Conservation (phyloP, 2,888 invertebrate genomes). For the Nomada goodeniana region DNA sequence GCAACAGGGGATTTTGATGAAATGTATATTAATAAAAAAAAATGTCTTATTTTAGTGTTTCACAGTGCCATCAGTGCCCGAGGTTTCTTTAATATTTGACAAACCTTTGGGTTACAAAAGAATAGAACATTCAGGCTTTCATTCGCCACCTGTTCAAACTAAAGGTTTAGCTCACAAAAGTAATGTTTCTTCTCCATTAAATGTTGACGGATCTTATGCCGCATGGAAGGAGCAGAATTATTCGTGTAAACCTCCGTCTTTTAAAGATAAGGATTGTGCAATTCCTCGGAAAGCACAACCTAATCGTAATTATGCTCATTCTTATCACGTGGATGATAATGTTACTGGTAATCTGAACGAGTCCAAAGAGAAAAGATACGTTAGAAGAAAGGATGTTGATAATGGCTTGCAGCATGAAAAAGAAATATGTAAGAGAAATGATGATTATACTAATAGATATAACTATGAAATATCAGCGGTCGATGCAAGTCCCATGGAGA, state of each 20-base stretch:
- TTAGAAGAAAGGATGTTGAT: conserved; percentile 1
- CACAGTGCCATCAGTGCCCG: conserved; percentile 77
- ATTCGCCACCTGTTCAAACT: conserved; percentile 11
- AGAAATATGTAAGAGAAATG: conserved; percentile 11
- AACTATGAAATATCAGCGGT: background rate
- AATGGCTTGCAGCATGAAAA: conserved; percentile 9
- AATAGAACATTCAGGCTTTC: conserved; percentile 25
- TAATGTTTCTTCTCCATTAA: conserved; percentile 42
- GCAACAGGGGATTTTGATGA: background rate
- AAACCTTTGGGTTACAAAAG: conserved; percentile 57
- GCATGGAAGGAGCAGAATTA: conserved; percentile 77
- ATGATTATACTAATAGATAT: background rate
- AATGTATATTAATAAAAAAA: background rate
- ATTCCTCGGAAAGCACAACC: conserved; percentile 9
- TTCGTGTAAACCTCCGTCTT: conserved; percentile 35
- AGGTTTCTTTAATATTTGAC: conserved; percentile 79
- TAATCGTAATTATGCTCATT: conserved; percentile 15
- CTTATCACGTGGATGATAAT: conserved; percentile 1
- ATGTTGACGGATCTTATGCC: conserved; percentile 72
- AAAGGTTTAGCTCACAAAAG: conserved; percentile 17
- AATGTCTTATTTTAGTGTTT: conserved; percentile 67
- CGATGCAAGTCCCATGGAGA: background rate
- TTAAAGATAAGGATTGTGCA: conserved; percentile 4
- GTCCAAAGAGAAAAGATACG: conserved; percentile 1
- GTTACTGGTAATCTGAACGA: background rate